Evolutionary conservation across 2,888 invertebrate species (phyloP), one percentile per base, ranked within the genome.

Genomic region (Hirtodrosophila histrioides): DNA sequence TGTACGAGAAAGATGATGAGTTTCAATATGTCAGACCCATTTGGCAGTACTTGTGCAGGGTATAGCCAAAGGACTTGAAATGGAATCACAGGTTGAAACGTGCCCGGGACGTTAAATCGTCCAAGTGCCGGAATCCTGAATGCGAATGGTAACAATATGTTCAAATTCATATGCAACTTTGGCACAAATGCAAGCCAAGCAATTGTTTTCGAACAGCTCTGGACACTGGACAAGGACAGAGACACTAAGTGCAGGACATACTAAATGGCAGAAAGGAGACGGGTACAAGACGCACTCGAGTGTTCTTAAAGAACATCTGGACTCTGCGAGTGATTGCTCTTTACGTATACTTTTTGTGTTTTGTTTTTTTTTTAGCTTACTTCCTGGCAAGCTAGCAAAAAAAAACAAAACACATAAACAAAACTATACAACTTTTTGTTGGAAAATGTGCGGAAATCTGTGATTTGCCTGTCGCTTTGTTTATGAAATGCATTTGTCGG

Each of bases 401-500:
- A 41, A 17, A 46, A 10, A 55, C 27, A 29, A 40, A 39, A 23
- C 17, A 44, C 29, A 17, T 51, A 45, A 40, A 31, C 8, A 46
- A 37, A 43, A 27, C 56, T 31, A 39, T n/a, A 60, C 53, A 72
- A 60, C 24, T 11, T 35, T 48, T 39, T 11, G 36, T 23, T 23
- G 49, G 31, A 44, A 56, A 56, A 29, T 58, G 58, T 45, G 58
- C 39, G 63, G 51, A 63, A 64, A 46, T 53, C 29, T 49, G 39
- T 29, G 51, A 55, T 60, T 49, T 49, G 69, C 41, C 48, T 27
- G 46, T 9, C 27, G 54, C 45, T 68, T 71, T 82, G 82, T 83
- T 83, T 78, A 83, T 79, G 69, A 82, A 87, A 76, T 53, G 62
- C 86, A 83, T 83, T 87, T 87, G 82, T 3, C 31, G 31, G 31